Base-by-base conservation (phyloP, 2,888 invertebrate species). In the Tetheella fluctuosa region DNA sequence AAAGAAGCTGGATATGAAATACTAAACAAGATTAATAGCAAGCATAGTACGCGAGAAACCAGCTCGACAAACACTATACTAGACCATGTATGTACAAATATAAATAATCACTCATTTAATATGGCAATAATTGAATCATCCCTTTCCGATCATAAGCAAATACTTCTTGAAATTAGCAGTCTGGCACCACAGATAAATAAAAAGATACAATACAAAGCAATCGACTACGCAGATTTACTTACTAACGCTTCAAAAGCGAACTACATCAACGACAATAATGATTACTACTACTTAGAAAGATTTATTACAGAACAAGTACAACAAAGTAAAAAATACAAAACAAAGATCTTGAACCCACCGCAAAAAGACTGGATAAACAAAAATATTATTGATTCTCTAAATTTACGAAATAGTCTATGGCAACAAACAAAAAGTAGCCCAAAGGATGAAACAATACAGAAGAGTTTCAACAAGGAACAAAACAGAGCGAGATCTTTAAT, bases 341-440 rank as follows among this genome's bases (percentile, higher is more conserved):
- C 13, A n/a, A 65, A 65, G 53, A 57, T 58, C 0, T 0, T 54
- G 13, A 63, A 66, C 20, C 53, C 10, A 12, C 65, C 65, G 17
- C n/a, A 23, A 37, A 15, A 60, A 17, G 63, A 69, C 15, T 68
- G 69, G 70, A 70, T 70, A 10, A 67, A 67, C 28, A 68, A 65
- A 60, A 17, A 28, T 4, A 61, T 73, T n/a, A 60, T 67, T 17
- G 13, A 58, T 4, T 10, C 34, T 8, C 67, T 73, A 53, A 58
- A 67, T 23, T 20, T 52, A 10, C 57, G 69, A 52, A 70, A 70
- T 37, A 6, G 5, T 42, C 37, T 67, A 30, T 65, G 67, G 62
- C 54, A 54, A 6, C 12, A 34, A 23, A 53, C 4, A 3, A 5
- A 6, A 25, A 53, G 2, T 25, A 23, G 1, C 12, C 4, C 1